Conservation (phyloP, 2,113 vertebrate genomes). For the Nestor notabilis region DNA sequence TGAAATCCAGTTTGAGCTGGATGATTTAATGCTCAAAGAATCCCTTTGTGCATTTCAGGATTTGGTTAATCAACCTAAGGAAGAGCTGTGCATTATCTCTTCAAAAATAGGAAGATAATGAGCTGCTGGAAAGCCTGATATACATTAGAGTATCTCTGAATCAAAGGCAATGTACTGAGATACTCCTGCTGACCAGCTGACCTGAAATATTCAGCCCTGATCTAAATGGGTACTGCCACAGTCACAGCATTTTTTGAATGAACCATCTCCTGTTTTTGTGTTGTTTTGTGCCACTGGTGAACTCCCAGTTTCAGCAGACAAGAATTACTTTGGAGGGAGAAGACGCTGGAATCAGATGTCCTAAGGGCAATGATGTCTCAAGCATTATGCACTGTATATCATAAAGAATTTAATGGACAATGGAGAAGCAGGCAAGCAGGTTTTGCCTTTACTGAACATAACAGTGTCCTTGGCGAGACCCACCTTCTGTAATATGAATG, state of each 20-base stretch:
- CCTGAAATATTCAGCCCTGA: neutral
- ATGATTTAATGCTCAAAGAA: neutral
- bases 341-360: neutral
- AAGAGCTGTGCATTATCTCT: neutral
- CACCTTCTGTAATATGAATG: neutral
- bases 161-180: neutral
- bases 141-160: neutral
- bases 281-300: neutral
- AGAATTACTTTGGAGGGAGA: neutral
- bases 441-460: neutral
- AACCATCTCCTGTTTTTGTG: neutral
- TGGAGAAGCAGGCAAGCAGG: neutral
- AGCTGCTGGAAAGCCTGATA: neutral
- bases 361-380: neutral
- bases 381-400: neutral
- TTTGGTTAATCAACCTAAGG: neutral
- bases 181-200: neutral
- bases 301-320: neutral
- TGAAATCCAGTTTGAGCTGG: neutral
- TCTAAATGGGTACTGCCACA: neutral
- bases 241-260: rapidly evolving
- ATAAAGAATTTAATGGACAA: neutral
- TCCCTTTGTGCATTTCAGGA: neutral
- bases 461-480: neutral
- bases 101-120: neutral